Base-by-base conservation (phyloP, 2,113 vertebrate species). In the Bathybates hornii region DNA sequence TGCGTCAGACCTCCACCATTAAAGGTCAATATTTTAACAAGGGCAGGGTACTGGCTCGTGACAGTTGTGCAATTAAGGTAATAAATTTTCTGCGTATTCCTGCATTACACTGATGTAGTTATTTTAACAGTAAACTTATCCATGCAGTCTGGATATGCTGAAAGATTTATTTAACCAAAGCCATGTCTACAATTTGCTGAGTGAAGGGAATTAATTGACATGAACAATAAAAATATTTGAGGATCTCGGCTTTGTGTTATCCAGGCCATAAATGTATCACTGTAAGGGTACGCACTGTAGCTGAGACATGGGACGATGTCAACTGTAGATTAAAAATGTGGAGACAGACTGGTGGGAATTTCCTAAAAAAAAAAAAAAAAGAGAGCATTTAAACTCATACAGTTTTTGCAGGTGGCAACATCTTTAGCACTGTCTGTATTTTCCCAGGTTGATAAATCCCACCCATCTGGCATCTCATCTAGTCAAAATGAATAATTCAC, bases 41-140 rank as follows among this genome's bases (percentile, higher is more conserved):
- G 73, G 27, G 45, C 43, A 19, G 4, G 10, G 73, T 34, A 32
- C 17, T 76, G 71, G 87, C 29, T 86, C 80, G 6, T 92, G 91
- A 86, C 94, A 91, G 86, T 88, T 89, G 56, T 59, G 83, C 83
- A 91, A 89, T 92, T 63, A 89, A 90, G 34, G 43, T 34, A 61
- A 90, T 93, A 89, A 76, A 95, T 93, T 17, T 13, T 45, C 38
- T 73, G 54, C 79, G 78, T 89, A 73, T 66, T 90, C 87, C 61
- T 71, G 63, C 76, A 53, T 86, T 87, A 43, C 66, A 84, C 29
- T 45, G 29, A 78, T 89, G 82, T 68, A 43, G 59, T 68, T 84
- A 5, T 85, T 90, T 68, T 61, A 82, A 24, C 63, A 24, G 7
- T 54, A 45, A 56, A 38, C 38, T n/a, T 79, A 16, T 73, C 34